Evolutionary conservation across 2,797 vertebrate species (phyloP).

Genomic region (Scolopax bukidnonensis): DNA sequence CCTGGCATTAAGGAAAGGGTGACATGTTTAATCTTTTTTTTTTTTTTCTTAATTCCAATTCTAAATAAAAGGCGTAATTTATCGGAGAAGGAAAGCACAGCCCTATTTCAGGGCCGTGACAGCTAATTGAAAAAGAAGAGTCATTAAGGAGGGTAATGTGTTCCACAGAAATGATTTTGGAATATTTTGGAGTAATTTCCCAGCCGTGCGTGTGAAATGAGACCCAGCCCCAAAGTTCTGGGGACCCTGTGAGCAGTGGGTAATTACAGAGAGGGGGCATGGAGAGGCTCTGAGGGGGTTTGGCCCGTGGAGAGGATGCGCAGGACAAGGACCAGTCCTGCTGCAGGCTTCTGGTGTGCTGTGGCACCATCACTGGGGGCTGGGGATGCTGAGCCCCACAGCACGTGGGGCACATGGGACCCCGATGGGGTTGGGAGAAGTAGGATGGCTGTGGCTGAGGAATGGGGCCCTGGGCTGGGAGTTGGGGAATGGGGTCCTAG

Average conservation of each 20-base stretch:
- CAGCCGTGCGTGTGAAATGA: background rate
- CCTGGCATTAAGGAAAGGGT: background rate
- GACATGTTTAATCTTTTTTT: background rate
- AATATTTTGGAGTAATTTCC: background rate
- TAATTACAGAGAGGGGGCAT: background rate
- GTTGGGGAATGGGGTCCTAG: background rate
- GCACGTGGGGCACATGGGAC: rapidly evolving
- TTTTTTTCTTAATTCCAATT: background rate
- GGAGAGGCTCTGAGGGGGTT: background rate
- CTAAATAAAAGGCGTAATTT: constrained; percentile 11
- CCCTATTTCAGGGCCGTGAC: background rate
- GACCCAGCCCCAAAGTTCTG: background rate
- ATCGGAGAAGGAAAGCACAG: background rate
- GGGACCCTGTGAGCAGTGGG: background rate
- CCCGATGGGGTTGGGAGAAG: rapidly evolving
- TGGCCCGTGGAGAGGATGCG: rapidly evolving
- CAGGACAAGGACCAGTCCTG: rapidly evolving
- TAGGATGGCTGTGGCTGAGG: too few species aligned
- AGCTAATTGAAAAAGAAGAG: constrained; percentile 26
- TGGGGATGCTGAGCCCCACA: background rate
- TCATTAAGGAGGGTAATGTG: background rate
- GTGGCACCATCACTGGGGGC: rapidly evolving
- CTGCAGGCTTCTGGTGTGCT: rapidly evolving
- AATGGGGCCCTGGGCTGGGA: background rate
- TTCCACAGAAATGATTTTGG: background rate